Conservation (phyloP, 53 echinoderm and acorn worm species). For the Astropecten irregularis region DNA sequence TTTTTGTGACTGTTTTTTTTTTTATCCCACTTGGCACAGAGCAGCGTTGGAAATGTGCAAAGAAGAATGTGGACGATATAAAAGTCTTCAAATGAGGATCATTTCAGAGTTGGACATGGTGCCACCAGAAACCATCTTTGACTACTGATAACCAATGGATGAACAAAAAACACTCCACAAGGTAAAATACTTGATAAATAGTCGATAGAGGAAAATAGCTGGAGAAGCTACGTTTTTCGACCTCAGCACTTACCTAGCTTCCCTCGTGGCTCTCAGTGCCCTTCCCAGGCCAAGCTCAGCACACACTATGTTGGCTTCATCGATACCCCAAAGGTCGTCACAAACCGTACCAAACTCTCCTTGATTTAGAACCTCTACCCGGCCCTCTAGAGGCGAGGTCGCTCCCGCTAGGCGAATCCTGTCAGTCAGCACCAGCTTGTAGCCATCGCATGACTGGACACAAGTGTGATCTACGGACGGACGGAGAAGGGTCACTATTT, state of each 20-base stretch:
- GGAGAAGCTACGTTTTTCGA: too few relatives aligned
- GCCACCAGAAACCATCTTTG: too few relatives aligned
- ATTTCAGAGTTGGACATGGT: too few relatives aligned
- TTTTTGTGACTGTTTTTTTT: too few relatives aligned
- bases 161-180: too few relatives aligned
- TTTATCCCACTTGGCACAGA: too few relatives aligned
- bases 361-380: constrained; percentile 75
- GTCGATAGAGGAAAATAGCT: too few relatives aligned
- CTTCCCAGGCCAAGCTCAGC: constrained; percentile 77
- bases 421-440: constrained; percentile 60
- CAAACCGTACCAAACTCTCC: constrained; percentile 81
- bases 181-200: too few relatives aligned
- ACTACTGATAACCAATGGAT: too few relatives aligned
- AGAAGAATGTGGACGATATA: too few relatives aligned
- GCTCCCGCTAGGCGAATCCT: constrained; percentile 69
- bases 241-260: constrained; percentile 87
- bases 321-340: constrained; percentile 88
- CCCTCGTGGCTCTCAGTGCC: constrained; percentile 69
- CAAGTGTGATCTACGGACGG: constrained; percentile 76
- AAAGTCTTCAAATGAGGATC: too few relatives aligned
- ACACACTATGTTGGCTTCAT: constrained; percentile 88
- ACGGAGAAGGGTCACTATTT: background rate
- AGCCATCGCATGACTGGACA: constrained; percentile 63
- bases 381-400: constrained; percentile 64
- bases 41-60: too few relatives aligned